Evolutionary conservation across 2,888 invertebrate species (phyloP).

Genomic region (Carcina quercana): DNA sequence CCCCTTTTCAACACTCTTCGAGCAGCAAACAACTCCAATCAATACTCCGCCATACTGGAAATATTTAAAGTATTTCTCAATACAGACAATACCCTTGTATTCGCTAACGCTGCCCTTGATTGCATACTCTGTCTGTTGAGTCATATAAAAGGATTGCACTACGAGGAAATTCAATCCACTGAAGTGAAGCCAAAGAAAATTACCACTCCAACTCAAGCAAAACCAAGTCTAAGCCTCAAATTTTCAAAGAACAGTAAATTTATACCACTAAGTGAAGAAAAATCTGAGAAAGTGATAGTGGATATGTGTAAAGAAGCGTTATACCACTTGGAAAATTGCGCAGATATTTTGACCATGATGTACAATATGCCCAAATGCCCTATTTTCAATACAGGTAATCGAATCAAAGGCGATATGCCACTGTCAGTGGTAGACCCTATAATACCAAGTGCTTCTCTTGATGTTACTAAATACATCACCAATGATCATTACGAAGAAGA

Average conservation of each 20-base stretch:
- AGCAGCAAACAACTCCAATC: conserved; percentile 85
- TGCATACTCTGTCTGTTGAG: conserved; percentile 91
- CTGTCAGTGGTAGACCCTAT: conserved; percentile 88
- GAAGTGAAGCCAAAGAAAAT: conserved; percentile 59
- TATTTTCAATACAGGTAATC: conserved; percentile 91
- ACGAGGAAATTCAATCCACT: conserved; percentile 63
- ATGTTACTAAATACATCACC: conserved; percentile 79
- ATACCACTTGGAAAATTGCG: conserved; percentile 89
- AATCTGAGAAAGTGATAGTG: conserved; percentile 64
- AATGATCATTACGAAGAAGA: conserved; percentile 79
- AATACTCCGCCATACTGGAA: conserved; percentile 85
- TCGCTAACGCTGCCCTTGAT: conserved; percentile 95
- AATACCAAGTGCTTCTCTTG: conserved; percentile 82
- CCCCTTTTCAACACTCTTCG: conserved; percentile 95
- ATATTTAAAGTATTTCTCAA: conserved; percentile 95
- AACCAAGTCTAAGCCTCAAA: conserved; percentile 54
- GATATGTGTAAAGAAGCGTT: conserved; percentile 86
- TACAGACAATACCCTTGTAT: conserved; percentile 94
- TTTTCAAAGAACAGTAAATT: conserved; percentile 66
- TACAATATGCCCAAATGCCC: conserved; percentile 96
- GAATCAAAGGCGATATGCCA: conserved; percentile 84
- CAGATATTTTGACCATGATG: conserved; percentile 92
- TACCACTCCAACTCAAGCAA: conserved; percentile 39
- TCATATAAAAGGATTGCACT: conserved; percentile 82
- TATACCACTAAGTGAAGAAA: conserved; percentile 62